phyloP scores from a whole-genome alignment of 2,113 vertebrate species.

The Noctilio leporinus region DNA sequence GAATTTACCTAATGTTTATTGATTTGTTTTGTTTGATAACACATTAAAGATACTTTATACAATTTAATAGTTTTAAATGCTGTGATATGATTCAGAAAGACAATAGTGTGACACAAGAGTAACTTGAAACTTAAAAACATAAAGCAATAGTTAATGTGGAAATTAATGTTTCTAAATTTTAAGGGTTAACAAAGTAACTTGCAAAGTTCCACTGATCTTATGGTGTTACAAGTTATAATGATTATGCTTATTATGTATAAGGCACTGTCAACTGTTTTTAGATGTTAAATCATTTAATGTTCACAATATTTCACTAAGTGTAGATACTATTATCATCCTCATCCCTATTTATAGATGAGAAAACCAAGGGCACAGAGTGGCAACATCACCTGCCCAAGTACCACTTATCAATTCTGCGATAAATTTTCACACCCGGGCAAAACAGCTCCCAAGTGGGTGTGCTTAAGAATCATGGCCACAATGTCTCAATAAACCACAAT shows the following conservation, averaged over 20 bases:
- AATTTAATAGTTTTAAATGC: neutral
- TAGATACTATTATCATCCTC: neutral
- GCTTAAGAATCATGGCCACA: neutral
- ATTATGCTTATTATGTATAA: neutral
- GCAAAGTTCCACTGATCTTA: neutral
- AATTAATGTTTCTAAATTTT: neutral
- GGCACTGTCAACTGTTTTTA: neutral
- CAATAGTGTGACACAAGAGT: neutral
- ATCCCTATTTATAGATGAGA: neutral
- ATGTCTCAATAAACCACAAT: neutral
- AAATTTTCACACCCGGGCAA: neutral
- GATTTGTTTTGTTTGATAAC: neutral
- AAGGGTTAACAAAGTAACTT: neutral
- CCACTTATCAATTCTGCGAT: neutral
- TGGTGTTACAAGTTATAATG: neutral
- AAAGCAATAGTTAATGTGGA: neutral
- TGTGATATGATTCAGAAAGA: neutral
- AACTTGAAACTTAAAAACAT: constrained; percentile 10
- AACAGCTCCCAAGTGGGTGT: neutral
- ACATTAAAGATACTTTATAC: neutral
- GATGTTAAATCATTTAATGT: neutral
- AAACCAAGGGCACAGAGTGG: neutral
- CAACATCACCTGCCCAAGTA: neutral
- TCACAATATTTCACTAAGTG: neutral
- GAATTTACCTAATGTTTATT: neutral